Evolutionary conservation across 2,888 invertebrate species (phyloP).

Genomic region (Apodemia duryi): DNA sequence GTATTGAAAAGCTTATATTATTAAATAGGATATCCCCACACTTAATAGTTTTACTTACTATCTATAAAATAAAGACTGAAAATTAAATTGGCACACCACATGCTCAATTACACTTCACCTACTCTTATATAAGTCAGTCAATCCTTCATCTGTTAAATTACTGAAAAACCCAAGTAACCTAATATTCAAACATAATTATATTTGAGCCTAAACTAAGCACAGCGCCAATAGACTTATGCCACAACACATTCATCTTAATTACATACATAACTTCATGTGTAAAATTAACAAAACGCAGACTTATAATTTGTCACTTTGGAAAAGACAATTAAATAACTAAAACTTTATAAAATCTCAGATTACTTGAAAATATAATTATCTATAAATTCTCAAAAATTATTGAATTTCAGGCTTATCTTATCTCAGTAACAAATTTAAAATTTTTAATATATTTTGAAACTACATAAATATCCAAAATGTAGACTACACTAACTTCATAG

Average conservation of each 20-base stretch:
- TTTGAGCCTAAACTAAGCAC: constrained; percentile 74
- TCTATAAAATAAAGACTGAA: constrained; percentile 21
- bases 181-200: constrained; percentile 56
- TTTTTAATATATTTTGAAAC: too few relatives aligned
- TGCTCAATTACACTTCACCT: constrained; percentile 44
- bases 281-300: constrained; percentile 70
- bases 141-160: constrained; percentile 51
- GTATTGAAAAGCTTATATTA: constrained; percentile 18
- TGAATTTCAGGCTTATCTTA: too few relatives aligned
- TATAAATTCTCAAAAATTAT: too few relatives aligned
- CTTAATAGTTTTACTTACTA: constrained; percentile 21
- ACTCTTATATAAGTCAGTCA: constrained; percentile 66
- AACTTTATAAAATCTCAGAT: constrained; percentile 59
- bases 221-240: constrained; percentile 59
- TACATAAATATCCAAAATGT: too few relatives aligned
- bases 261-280: constrained; percentile 54
- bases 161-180: constrained; percentile 49
- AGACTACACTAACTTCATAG: too few relatives aligned
- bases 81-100: constrained; percentile 62
- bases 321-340: constrained; percentile 71
- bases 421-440: too few relatives aligned
- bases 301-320: constrained; percentile 77
- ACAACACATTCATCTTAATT: constrained; percentile 50
- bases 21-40: constrained; percentile 12
- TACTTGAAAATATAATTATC: too few relatives aligned